These are phyloP conservation scores for Armadillidium nasatum DNA, from an alignment of 1,140 invertebrate species.

Conservation along the genomic window DNA sequence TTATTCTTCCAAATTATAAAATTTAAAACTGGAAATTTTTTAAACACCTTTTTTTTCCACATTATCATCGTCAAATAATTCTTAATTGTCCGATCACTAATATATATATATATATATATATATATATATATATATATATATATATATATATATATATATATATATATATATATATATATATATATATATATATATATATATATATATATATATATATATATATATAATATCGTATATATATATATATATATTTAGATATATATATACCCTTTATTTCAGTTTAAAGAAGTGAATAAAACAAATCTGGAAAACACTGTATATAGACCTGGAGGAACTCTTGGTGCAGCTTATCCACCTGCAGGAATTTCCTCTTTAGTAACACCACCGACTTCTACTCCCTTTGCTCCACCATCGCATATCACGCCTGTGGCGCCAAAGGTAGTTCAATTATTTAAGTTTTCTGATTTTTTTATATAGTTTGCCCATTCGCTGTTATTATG, in stretches of 20 bases:
- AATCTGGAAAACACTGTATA: slow-evolving; percentile 69
- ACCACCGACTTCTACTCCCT: slow-evolving; percentile 69
- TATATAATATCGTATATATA: background rate
- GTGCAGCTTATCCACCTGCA: slow-evolving; percentile 57
- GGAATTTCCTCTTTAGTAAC: slow-evolving; percentile 73
- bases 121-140: too few relatives aligned
- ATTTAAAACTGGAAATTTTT: too few relatives aligned
- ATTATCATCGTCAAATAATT: too few relatives aligned
- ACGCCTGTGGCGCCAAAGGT: slow-evolving; percentile 87
- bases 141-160: too few relatives aligned
- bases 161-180: background rate
- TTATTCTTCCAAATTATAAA: too few relatives aligned
- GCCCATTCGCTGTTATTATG: background rate
- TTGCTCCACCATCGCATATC: slow-evolving; percentile 70
- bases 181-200: slow-evolving; percentile 1
- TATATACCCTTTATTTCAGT: slow-evolving; percentile 55
- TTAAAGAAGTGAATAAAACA: slow-evolving; percentile 84
- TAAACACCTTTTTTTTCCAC: too few relatives aligned
- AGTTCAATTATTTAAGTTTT: slow-evolving; percentile 47
- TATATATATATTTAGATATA: background rate
- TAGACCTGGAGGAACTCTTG: slow-evolving; percentile 66
- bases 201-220: slow-evolving; percentile 24
- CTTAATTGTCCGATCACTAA: too few relatives aligned
- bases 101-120: too few relatives aligned
- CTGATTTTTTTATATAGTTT: background rate